Evolutionary conservation across 2,797 vertebrate genomes (phyloP).

Genomic region (Sciurus carolinensis): DNA sequence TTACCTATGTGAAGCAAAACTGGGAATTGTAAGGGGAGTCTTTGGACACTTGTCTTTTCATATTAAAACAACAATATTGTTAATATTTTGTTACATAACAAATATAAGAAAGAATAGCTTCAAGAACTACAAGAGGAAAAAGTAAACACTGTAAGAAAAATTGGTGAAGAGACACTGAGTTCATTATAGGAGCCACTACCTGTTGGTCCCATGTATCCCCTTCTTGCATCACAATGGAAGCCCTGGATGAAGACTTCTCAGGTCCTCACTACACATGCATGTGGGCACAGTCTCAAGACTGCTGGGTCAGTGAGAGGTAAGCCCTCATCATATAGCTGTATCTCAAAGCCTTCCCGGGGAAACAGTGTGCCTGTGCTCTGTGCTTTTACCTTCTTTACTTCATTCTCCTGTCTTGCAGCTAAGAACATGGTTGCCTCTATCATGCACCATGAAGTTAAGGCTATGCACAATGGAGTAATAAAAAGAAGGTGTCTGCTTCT

Average conservation of each 20-base stretch:
- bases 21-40: not conserved
- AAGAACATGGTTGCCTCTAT: not conserved
- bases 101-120: not conserved
- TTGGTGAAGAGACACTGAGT: not conserved
- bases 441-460: not conserved
- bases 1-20: not conserved
- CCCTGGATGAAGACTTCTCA: not conserved
- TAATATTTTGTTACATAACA: not conserved
- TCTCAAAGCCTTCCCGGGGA: not conserved
- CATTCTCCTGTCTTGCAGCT: not conserved
- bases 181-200: not conserved
- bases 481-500: not conserved
- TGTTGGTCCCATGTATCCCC: not conserved
- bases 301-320: not conserved
- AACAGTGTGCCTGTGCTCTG: not conserved
- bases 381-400: not conserved
- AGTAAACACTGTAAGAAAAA: not conserved
- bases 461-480: not conserved
- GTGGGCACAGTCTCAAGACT: not conserved
- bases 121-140: not conserved
- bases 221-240: not conserved
- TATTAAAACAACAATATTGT: not conserved
- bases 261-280: not conserved
- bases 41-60: not conserved
- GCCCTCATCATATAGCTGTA: not conserved